These are phyloP conservation scores for Stenchaetothrips biformis DNA, from an alignment of 2,888 invertebrate genomes.

Conservation along the genomic window DNA sequence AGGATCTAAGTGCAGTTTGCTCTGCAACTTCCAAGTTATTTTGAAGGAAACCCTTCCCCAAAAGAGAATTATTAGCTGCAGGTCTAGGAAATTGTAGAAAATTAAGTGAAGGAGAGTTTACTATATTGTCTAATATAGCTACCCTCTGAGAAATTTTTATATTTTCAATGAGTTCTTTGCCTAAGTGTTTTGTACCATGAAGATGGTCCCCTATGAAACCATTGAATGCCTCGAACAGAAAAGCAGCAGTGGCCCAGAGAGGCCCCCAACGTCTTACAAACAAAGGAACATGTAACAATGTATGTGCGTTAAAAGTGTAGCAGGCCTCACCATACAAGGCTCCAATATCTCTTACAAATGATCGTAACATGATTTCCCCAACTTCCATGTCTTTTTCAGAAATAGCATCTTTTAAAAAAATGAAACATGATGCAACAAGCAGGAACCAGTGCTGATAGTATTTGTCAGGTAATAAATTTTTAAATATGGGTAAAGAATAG, in stretches of 20 bases:
- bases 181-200: background rate
- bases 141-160: background rate
- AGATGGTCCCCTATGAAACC: background rate
- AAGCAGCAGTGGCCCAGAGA: background rate
- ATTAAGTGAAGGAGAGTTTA: too few species aligned
- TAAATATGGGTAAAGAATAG: too few species aligned
- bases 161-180: background rate
- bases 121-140: background rate
- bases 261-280: background rate
- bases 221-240: background rate
- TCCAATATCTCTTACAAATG: background rate
- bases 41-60: too few species aligned
- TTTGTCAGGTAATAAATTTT: too few species aligned
- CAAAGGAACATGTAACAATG: background rate
- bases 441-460: background rate
- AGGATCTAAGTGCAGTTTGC: too few species aligned
- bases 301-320: background rate
- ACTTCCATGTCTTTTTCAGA: background rate
- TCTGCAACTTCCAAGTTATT: too few species aligned
- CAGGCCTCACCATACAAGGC: background rate
- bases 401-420: background rate
- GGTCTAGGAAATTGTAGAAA: too few species aligned
- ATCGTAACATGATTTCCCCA: background rate
- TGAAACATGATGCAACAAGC: background rate
- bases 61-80: too few species aligned